Evolutionary conservation across 2,113 vertebrate genomes (phyloP).

Genomic region (Genyomyrus donnyi): DNA sequence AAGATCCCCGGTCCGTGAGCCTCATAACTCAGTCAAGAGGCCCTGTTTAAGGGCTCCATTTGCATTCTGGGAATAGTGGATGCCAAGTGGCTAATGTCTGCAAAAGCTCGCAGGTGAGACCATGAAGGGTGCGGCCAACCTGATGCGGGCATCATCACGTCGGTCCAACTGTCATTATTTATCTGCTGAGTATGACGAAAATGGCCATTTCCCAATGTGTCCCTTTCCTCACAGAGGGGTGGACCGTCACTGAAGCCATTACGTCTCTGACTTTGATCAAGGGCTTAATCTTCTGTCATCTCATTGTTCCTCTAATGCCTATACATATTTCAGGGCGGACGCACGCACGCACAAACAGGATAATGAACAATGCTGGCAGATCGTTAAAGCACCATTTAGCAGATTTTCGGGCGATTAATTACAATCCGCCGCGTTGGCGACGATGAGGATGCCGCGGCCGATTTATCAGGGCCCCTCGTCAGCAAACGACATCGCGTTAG

Average conservation of each 20-base stretch:
- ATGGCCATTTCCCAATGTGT: not conserved
- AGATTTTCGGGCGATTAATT: conserved; percentile 40
- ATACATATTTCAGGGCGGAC: not conserved
- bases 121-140: not conserved
- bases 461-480: conserved; percentile 32
- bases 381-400: conserved; percentile 38
- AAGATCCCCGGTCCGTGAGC: not conserved
- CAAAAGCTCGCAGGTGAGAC: not conserved
- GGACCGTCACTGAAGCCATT: not conserved
- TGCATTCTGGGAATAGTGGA: not conserved
- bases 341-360: conserved; percentile 9
- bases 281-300: not conserved
- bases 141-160: not conserved
- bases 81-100: not conserved
- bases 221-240: not conserved
- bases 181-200: conserved; percentile 6
- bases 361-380: conserved; percentile 25
- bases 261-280: not conserved
- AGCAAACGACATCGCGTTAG: conserved; percentile 23
- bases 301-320: conserved; percentile 20
- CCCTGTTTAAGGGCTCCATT: not conserved
- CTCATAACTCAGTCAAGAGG: not conserved
- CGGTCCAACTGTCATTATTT: conserved; percentile 14
- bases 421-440: conserved; percentile 29
- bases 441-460: conserved; percentile 11